These are phyloP conservation scores for Anniella stebbinsi DNA, from an alignment of 2,797 vertebrate species.

Conservation along the genomic window DNA sequence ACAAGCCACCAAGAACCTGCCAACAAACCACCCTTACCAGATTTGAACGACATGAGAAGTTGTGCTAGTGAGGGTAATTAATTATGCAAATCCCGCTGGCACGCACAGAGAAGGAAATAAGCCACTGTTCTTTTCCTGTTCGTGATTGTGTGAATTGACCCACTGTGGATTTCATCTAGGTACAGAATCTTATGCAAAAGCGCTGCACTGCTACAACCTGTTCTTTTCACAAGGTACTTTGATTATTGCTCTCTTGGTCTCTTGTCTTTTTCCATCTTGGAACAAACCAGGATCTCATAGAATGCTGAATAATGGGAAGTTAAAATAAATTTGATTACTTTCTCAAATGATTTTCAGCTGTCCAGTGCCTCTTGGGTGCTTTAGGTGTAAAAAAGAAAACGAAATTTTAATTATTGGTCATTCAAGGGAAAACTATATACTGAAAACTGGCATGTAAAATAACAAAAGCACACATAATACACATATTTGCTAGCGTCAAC, in stretches of 20 bases:
- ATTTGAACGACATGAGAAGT: too few relatives aligned
- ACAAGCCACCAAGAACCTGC: too few relatives aligned
- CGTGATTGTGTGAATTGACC: too few relatives aligned
- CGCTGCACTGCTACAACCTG: background rate
- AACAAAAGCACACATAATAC: background rate
- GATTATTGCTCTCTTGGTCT: background rate
- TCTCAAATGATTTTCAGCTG: slow-evolving; percentile 32
- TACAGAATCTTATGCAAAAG: background rate
- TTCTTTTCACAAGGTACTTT: background rate
- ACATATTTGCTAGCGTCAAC: background rate
- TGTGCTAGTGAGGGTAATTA: too few relatives aligned
- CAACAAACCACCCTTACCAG: too few relatives aligned
- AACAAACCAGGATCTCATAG: slow-evolving; percentile 31
- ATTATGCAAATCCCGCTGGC: too few relatives aligned
- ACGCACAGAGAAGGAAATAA: too few relatives aligned
- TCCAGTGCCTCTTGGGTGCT: slow-evolving; percentile 1
- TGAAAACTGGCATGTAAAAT: slow-evolving; percentile 23
- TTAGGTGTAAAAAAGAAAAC: slow-evolving; percentile 28
- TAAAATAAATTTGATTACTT: slow-evolving; percentile 38
- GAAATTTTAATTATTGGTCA: slow-evolving; percentile 23
- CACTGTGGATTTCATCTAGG: background rate
- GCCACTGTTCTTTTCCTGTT: too few relatives aligned
- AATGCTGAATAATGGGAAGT: slow-evolving; percentile 38
- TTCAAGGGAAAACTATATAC: background rate
- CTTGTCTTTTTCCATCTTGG: background rate